Evolutionary conservation across 2,113 vertebrate species (phyloP), one percentile per base, ranked within the genome.

Genomic region (Erinaceus europaeus): DNA sequence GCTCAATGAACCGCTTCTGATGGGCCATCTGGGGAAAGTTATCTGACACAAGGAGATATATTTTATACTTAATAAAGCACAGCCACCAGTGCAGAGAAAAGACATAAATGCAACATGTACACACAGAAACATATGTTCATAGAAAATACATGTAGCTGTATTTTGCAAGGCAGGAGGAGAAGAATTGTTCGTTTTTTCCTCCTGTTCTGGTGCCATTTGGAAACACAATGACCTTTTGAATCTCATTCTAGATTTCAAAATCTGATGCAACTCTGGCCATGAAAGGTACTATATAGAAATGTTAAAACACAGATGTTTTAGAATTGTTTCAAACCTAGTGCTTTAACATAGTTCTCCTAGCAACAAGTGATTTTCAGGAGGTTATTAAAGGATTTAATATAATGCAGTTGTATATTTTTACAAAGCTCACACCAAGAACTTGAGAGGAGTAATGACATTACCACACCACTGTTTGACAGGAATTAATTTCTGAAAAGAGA

Each of bases 21-120:
- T 99, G 98, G 95, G 99, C 98, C 99, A 99, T 99, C 98, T 99
- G 99, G 95, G 99, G 99, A 96, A 99, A 99, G 98, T 99, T 99
- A 98, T 99, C 99, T 99, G 98, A 94, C 89, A 96, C 92, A 94
- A 96, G 74, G 81, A 97, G 84, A 97, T 94, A 97, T 80, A 96
- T 96, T 96, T 97, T 90, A 96, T 62, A 95, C 97, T 96, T 97
- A 96, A 95, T 96, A 97, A 97, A 96, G 91, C 92, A 93, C 25
- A 94, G 90, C 80, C 52, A 65, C 46, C 42, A 92, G 88, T 53
- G 91, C 53, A 93, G 27, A n/a, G 92, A 83, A 95, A 94, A 71
- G 61, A 48, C 27, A 81, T 73, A 59, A 65, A 32, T 59, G 3
- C 2, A 61, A 50, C 38, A 68, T 13, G 53, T 4, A 55, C 44